A percentile compares a stretch with the other conserved stretches of the same genome.
phyloP scores from a whole-genome alignment of 2,113 vertebrate genomes.

The Psilopsiagon aurifrons region DNA sequence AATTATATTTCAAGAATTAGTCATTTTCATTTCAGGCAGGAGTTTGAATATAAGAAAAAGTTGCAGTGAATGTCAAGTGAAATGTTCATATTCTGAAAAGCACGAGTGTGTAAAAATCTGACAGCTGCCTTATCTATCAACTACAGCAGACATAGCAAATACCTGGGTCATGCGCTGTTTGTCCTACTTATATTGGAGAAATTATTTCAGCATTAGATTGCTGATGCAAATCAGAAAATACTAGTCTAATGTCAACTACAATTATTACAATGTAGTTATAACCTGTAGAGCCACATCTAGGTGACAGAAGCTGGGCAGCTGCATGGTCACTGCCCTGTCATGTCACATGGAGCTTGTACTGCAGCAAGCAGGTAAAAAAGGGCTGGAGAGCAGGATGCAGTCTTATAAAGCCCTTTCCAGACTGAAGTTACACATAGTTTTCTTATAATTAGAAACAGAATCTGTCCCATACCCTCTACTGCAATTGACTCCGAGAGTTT shows the following conservation, averaged over 20 bases:
- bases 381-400: background rate
- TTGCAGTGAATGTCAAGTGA: background rate
- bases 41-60: background rate
- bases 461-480: background rate
- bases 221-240: background rate
- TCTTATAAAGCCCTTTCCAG: background rate
- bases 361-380: rapidly evolving
- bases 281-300: background rate
- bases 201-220: background rate
- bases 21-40: background rate
- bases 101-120: background rate
- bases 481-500: background rate
- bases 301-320: background rate
- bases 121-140: background rate
- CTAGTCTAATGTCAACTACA: background rate
- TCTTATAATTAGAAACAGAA: background rate
- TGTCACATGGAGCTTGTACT: rapidly evolving
- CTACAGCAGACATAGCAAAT: background rate
- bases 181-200: background rate
- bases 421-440: background rate
- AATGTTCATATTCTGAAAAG: background rate
- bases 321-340: background rate
- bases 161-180: background rate
- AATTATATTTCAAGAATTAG: background rate
- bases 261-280: background rate